Conservation (phyloP, 2,888 invertebrate species). For the Eupithecia dodoneata region DNA sequence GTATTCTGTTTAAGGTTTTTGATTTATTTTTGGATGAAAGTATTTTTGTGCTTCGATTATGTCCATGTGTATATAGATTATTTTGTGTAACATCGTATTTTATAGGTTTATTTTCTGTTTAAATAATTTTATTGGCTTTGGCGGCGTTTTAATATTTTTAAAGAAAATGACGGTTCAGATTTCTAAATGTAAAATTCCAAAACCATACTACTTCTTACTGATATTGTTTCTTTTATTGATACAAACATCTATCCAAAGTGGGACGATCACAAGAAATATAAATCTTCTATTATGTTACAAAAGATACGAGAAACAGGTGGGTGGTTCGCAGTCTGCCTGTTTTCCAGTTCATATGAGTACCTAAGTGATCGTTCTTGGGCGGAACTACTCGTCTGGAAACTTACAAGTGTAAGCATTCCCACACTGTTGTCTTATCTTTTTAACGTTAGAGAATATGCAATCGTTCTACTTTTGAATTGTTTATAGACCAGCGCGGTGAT, state of each 20-base stretch:
- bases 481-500: neutral
- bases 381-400: conserved; percentile 49
- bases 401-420: conserved; percentile 53
- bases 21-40: neutral
- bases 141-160: neutral
- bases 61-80: too few species aligned
- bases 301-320: conserved; percentile 33
- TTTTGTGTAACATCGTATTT: neutral
- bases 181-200: too few species aligned
- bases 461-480: neutral
- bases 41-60: neutral
- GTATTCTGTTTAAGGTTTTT: conserved; percentile 29
- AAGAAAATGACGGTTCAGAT: neutral
- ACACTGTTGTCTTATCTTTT: conserved; percentile 15
- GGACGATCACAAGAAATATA: neutral
- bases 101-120: neutral
- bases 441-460: neutral
- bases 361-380: conserved; percentile 37
- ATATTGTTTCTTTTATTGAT: neutral
- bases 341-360: conserved; percentile 47
- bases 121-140: neutral
- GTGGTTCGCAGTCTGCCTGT: conserved; percentile 34
- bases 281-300: neutral
- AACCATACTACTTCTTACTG: neutral
- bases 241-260: neutral